Base-by-base conservation (phyloP, 2,888 invertebrate species). In the Didymodactylos carnosus region DNA sequence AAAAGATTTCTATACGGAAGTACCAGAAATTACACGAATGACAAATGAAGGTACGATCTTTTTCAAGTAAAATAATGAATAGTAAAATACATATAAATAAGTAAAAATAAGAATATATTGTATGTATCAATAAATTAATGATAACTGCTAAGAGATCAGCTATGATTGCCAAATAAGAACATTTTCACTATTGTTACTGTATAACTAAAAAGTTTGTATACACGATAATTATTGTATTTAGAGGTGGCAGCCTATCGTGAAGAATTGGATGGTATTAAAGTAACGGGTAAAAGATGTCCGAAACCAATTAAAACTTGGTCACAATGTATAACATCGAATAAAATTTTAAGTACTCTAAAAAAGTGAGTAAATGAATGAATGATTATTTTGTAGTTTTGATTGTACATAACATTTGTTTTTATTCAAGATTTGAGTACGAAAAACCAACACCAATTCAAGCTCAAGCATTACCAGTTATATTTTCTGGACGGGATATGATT, bases 391-490 rank as follows among this genome's bases (percentile, higher is more conserved):
- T 62, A 43, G 13, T 35, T 10, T 43, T 41, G 16, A 19, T 29
- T 29, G n/a, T 46, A 75, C 25, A 39, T 41, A 14, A 13, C 14
- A 16, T 62, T 27, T 41, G 13, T n/a, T 71, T 23, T 39, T 75
- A 62, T 78, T 78, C 8, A 77, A 86, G 85, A 76, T 80, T 83
- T 73, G 79, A 88, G 75, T 99, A 93, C 83, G 93, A 94, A 79
- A 95, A 94, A 83, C 98, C 98, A 0, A 98, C 98, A 1, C 97
- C 98, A 0, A 98, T 98, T 80, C 98, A 98, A 84, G 89, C 92
- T 73, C 98, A 99, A 85, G 97, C 95, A 4, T 91, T 98, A 80
- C 86, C 87, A 25, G 91, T 92, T 39, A 91, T 98, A 76, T 95
- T 99, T 95, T 91, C 91, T 71, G 86, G 86, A n/a, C 88, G 95